Evolutionary conservation across 2,797 vertebrate species (phyloP), one percentile per base, ranked within the genome.

Genomic region (Emys orbicularis): DNA sequence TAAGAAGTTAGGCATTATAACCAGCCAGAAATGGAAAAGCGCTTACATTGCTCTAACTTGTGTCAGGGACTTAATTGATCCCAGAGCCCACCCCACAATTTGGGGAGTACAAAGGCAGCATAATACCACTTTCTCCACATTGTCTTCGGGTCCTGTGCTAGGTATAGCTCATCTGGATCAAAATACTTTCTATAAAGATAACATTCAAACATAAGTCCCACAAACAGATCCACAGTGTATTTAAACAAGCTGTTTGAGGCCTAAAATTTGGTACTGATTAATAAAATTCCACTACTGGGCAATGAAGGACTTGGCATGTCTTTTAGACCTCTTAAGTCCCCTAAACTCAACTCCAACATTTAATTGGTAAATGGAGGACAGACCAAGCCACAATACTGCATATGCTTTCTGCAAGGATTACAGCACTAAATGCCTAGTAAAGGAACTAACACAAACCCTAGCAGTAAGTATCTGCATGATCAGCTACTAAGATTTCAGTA

Each of bases 51-150:
- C 27, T 77, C 61, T 41, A 65, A 34, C 72, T 72, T 37, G 2
- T 83, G 29, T 44, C 21, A 77, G 6, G 34, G 92, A 37, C 29
- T 68, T 90, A 44, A 50, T 49, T 61, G 54, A 87, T 21, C 16
- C 3, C 47, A n/a, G 12, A 19, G 31, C 47, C 27, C 90, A 3
- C 2, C 44, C 29, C 65, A 68, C 79, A 3, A 27, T 77, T 23
- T 19, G 41, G 8, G 2, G 34, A 86, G 41, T 15, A 86, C 5
- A 88, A 27, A 76, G 6, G 16, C 5, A 87, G 68, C 1, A 7
- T 8, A 2, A 29, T 37, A 0, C 0, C 5, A 53, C 1, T 27
- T 77, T 52, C 27, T 19, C 12, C 12, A 6, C 3, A 1, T 19
- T 50, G 53, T 41, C 7, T 44, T 65, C 29, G 5, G 0, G n/a